Evolutionary conservation across 2,113 vertebrate species (phyloP).

Genomic region (Diadophis punctatus): DNA sequence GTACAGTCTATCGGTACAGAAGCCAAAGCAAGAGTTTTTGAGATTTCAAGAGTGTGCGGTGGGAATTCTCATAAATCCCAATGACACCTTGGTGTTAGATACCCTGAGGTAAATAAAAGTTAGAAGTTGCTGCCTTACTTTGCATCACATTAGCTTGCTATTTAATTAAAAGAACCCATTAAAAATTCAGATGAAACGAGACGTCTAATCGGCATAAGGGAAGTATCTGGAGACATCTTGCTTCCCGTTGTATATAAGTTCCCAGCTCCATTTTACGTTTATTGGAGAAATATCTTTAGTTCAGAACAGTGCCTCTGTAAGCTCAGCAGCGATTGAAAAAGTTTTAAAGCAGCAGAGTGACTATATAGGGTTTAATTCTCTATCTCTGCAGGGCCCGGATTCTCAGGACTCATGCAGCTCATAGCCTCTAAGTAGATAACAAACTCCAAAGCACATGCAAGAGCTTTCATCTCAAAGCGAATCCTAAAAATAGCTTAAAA

Average conservation of each 20-base stretch:
- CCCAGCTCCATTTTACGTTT: background rate
- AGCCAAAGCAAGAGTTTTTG: background rate
- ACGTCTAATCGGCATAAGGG: background rate
- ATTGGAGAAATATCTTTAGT: background rate
- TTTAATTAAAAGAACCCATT: background rate
- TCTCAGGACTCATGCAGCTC: background rate
- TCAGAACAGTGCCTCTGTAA: constrained; percentile 8
- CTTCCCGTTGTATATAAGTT: background rate
- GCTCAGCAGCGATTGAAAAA: constrained; percentile 3
- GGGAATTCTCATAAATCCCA: background rate
- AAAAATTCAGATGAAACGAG: background rate
- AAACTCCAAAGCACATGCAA: background rate
- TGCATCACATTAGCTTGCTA: background rate
- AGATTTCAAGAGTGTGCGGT: background rate
- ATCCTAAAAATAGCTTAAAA: constrained; percentile 20
- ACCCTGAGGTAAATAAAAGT: background rate
- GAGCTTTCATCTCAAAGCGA: background rate
- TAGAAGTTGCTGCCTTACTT: background rate
- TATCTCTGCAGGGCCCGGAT: background rate
- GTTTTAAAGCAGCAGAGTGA: constrained; percentile 8
- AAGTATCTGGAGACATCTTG: background rate
- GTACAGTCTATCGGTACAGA: background rate
- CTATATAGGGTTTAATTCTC: background rate
- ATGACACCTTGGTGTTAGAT: background rate
- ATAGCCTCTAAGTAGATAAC: background rate